Evolutionary conservation across 2,113 vertebrate genomes (phyloP).

Genomic region (Herpailurus yagouaroundi): DNA sequence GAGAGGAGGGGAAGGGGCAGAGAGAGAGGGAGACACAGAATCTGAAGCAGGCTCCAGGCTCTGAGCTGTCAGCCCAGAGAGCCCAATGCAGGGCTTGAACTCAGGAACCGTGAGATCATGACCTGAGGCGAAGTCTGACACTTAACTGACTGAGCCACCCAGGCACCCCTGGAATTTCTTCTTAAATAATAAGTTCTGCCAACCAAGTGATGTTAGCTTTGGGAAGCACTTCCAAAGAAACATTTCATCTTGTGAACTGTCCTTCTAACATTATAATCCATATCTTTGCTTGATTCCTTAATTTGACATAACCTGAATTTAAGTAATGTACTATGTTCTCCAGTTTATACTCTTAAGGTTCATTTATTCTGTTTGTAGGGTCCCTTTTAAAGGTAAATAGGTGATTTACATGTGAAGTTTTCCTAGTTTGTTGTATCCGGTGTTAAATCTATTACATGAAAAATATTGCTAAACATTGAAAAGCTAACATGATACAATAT

Average conservation of each 20-base stretch:
- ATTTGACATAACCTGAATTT: neutral
- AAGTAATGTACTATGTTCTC: neutral
- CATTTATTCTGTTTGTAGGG: neutral
- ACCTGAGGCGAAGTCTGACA: no score
- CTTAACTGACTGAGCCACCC: no score
- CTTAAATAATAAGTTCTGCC: neutral
- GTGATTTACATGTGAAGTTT: neutral
- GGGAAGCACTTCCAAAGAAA: neutral
- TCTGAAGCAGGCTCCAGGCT: no score
- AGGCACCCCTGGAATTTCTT: neutral
- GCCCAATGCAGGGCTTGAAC: no score
- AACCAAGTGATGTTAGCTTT: neutral
- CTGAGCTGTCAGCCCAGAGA: no score
- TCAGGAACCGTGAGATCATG: no score
- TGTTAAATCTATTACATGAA: neutral
- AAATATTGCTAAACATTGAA: neutral
- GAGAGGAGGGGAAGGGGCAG: no score
- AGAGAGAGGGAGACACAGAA: no score
- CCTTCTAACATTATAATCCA: neutral
- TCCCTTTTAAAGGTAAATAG: neutral
- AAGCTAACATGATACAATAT: neutral
- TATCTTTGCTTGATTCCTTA: neutral
- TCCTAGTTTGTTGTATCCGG: neutral
- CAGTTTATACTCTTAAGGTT: neutral
- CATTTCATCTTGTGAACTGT: neutral